Evolutionary conservation across 1,140 invertebrate species (phyloP).

Genomic region (Sminthurinus signatus): DNA sequence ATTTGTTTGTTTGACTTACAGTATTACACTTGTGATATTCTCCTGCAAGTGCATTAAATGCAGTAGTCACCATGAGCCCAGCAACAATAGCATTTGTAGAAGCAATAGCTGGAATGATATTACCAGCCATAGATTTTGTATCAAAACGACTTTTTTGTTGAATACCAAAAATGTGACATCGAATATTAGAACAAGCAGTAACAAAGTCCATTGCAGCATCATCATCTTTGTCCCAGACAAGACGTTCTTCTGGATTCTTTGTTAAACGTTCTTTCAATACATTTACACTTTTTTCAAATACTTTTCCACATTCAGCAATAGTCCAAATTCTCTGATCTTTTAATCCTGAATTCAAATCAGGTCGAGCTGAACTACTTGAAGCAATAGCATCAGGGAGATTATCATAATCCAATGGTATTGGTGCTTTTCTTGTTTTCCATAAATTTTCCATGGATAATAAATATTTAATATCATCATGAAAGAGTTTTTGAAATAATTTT

Average conservation of each 20-base stretch:
- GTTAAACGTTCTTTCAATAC: slow-evolving; percentile 46
- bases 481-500: slow-evolving; percentile 82
- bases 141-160: slow-evolving; percentile 80
- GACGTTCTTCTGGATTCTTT: slow-evolving; percentile 52
- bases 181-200: slow-evolving; percentile 86
- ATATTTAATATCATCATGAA: slow-evolving; percentile 92
- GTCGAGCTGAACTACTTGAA: slow-evolving; percentile 48
- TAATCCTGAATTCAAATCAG: slow-evolving; percentile 44
- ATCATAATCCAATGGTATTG: slow-evolving; percentile 69
- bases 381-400: slow-evolving; percentile 57
- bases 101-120: slow-evolving; percentile 94
- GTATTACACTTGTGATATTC: slow-evolving; percentile 13
- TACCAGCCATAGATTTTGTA: slow-evolving; percentile 98
- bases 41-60: slow-evolving; percentile 64
- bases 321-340: slow-evolving; percentile 77
- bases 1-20: slow-evolving; percentile 3
- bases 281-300: slow-evolving; percentile 55
- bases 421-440: slow-evolving; percentile 80
- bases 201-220: slow-evolving; percentile 93
- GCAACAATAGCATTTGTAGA: slow-evolving; percentile 97
- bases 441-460: slow-evolving; percentile 89
- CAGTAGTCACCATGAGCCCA: slow-evolving; percentile 83
- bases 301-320: slow-evolving; percentile 62
- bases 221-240: slow-evolving; percentile 98
- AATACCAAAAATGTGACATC: slow-evolving; percentile 88